Conservation (phyloP, 2,888 invertebrate genomes). For the Harpagoxenus sublaevis region DNA sequence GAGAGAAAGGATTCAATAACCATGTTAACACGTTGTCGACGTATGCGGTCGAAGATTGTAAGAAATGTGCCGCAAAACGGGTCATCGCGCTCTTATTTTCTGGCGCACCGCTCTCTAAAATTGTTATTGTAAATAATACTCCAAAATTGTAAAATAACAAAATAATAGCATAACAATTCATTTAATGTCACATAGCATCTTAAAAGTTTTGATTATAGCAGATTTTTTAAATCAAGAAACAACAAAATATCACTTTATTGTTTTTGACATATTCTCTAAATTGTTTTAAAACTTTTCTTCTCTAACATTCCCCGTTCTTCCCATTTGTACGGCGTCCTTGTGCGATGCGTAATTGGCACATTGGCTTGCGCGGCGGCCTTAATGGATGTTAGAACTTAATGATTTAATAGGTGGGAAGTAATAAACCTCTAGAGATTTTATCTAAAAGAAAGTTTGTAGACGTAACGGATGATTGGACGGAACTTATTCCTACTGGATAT, state of each 20-base stretch:
- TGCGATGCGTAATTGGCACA: not conserved
- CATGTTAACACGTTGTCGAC: not conserved
- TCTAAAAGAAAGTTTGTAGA: constrained; percentile 35
- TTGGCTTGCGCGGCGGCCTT: not conserved
- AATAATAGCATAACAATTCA: not conserved
- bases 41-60: not conserved
- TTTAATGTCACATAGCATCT: not conserved
- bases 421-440: constrained; percentile 69
- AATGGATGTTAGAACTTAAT: constrained; percentile 64
- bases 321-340: not conserved
- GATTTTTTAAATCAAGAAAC: not conserved
- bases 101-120: not conserved
- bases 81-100: not conserved
- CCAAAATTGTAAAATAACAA: not conserved
- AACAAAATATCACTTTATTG: not conserved
- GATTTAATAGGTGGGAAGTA: constrained; percentile 59
- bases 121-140: not conserved
- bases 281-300: not conserved
- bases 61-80: not conserved
- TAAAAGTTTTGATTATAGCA: not conserved
- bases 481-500: not conserved
- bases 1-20: not conserved
- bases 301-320: not conserved
- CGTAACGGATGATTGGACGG: constrained; percentile 7
- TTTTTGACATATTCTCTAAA: not conserved